Evolutionary conservation across 2,888 invertebrate species (phyloP).

Genomic region (Hypena proboscidalis): DNA sequence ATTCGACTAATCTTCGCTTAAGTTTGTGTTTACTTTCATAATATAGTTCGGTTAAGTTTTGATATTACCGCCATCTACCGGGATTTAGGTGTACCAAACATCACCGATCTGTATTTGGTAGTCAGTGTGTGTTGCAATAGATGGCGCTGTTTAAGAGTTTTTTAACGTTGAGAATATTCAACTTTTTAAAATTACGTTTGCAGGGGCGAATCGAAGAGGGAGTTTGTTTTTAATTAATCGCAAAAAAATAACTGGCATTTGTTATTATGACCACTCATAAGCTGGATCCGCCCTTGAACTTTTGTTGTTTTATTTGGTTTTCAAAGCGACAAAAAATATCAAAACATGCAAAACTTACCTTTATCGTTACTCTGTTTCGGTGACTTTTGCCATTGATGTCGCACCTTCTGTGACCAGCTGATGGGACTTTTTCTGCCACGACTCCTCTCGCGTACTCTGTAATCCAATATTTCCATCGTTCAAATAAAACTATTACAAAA

Average conservation of each 20-base stretch:
- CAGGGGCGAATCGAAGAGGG: too few relatives aligned
- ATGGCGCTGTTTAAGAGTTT: constrained; percentile 54
- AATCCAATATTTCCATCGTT: constrained; percentile 60
- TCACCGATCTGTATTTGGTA: not conserved
- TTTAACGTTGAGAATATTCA: not conserved
- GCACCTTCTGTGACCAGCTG: constrained; percentile 87
- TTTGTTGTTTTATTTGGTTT: not conserved
- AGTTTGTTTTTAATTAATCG: too few relatives aligned
- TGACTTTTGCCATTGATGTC: constrained; percentile 86
- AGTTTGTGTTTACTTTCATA: too few relatives aligned
- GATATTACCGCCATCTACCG: constrained; percentile 41
- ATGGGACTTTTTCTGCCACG: constrained; percentile 82
- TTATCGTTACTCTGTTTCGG: constrained; percentile 68
- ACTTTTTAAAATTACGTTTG: too few relatives aligned
- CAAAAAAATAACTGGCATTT: too few relatives aligned
- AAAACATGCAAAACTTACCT: constrained; percentile 54
- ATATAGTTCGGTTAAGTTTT: not conserved
- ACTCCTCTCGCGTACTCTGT: constrained; percentile 82
- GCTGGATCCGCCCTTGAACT: too few relatives aligned
- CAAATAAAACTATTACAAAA: not conserved
- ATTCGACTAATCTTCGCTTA: too few relatives aligned
- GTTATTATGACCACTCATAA: too few relatives aligned
- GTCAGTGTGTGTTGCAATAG: constrained; percentile 42
- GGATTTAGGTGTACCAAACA: constrained; percentile 28
- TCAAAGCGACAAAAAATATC: not conserved